phyloP scores from a whole-genome alignment of 2,888 invertebrate genomes.

The Eustalomyia histrio region DNA sequence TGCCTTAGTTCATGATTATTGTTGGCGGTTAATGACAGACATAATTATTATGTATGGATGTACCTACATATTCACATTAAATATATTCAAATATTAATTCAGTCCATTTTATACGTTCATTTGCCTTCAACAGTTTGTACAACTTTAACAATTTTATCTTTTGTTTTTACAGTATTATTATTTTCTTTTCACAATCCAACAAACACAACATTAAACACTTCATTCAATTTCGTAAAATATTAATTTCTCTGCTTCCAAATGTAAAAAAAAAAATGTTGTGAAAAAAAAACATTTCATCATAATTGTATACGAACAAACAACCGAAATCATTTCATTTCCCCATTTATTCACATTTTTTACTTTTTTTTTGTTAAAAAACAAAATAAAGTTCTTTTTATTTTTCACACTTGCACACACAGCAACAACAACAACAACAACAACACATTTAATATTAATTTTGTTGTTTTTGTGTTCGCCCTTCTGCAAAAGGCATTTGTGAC shows the following conservation, averaged over 20 bases:
- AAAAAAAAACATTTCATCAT: constrained; percentile 47
- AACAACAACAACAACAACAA: not conserved
- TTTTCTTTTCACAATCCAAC: not conserved
- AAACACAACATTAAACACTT: constrained; percentile 5
- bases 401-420: constrained; percentile 53
- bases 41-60: constrained; percentile 1
- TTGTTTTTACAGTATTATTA: not conserved
- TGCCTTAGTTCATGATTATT: constrained; percentile 19
- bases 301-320: constrained; percentile 39
- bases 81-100: not conserved
- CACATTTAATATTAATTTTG: constrained; percentile 13
- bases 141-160: constrained; percentile 2
- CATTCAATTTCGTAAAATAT: not conserved
- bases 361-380: not conserved
- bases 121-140: constrained; percentile 32
- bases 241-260: not conserved
- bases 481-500: constrained; percentile 37
- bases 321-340: constrained; percentile 35
- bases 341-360: constrained; percentile 6
- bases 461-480: constrained; percentile 30
- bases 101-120: constrained; percentile 13
- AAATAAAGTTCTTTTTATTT: constrained; percentile 40
- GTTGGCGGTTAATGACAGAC: constrained; percentile 31
- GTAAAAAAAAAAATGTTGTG: not conserved
- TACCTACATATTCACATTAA: not conserved